Evolutionary conservation across 2,113 vertebrate genomes (phyloP).

Genomic region (Muntiacus muntjak): DNA sequence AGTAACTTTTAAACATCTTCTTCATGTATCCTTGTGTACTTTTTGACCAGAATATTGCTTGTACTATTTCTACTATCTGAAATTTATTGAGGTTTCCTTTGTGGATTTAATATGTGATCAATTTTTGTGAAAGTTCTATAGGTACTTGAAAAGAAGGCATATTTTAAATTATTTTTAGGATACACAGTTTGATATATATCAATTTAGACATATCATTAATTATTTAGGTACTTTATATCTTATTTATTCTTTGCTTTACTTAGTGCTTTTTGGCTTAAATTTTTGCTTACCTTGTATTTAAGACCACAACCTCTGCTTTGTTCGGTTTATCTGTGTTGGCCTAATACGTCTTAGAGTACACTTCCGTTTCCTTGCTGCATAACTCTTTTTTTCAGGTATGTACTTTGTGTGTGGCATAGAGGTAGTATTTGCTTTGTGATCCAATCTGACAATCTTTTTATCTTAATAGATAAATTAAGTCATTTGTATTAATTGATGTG

Average conservation of each 20-base stretch:
- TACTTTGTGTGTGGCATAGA: background rate
- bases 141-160: background rate
- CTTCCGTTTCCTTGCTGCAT: background rate
- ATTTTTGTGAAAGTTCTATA: background rate
- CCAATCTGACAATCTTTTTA: background rate
- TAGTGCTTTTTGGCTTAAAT: conserved; percentile 32
- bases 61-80: background rate
- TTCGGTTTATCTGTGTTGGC: background rate
- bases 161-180: conserved; percentile 5
- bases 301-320: background rate
- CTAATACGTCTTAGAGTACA: background rate
- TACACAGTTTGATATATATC: background rate
- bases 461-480: background rate
- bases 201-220: conserved; percentile 18
- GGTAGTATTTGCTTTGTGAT: background rate
- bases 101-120: background rate
- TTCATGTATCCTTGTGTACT: background rate
- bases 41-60: background rate
- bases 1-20: background rate
- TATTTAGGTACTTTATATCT: conserved; percentile 18
- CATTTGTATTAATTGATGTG: background rate
- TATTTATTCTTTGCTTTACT: conserved; percentile 23
- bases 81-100: conserved; percentile 1
- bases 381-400: background rate
- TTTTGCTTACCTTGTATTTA: conserved; percentile 2